Evolutionary conservation across 2,797 vertebrate genomes (phyloP), one percentile per base, ranked within the genome.

Genomic region (Denticeps clupeoides): DNA sequence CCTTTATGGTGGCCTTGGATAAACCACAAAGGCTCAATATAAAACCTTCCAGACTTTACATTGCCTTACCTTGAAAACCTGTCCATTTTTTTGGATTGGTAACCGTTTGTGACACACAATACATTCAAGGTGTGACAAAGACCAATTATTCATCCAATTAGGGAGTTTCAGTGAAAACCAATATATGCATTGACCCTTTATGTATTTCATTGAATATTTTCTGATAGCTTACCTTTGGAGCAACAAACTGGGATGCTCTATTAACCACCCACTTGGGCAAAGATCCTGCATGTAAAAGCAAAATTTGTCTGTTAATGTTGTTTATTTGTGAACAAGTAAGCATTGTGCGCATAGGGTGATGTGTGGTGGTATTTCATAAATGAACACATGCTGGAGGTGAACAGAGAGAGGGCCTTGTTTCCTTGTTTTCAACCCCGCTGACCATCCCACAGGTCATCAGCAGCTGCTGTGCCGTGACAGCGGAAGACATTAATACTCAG

Each of bases 221-320:
- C 3, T 13, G 4, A 31, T 11, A 41, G 15, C 4, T 75, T 78
- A 90, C 90, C 89, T 93, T 93, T 0, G 90, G 90, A 51, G 86
- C 90, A 56, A 93, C 87, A 19, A 90, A 84, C 71, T 93, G 89
- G 31, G 90, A 91, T 18, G 82, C 86, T 16, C 85, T 76, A 69
- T 92, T 92, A 55, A 89, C 88, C 53, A 90, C 90, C 89, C 90
- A 91, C 72, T 90, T 93, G 5, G 89, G 89, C 73, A 90, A 78
- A 9, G 89, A 89, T n/a, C 90, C 89, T 91, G 69, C 2, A 64
- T 44, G 66, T 19, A 64, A 26, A 52, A 22, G 53, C 8, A 31
- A 32, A 9, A 6, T 38, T 38, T 2, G n/a, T n/a, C n/a, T n/a
- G n/a, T n/a, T n/a, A n/a, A n/a, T n/a, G n/a, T n/a, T n/a, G n/a